Evolutionary conservation across 2,888 invertebrate genomes (phyloP), one percentile per base, ranked within the genome.

Genomic region (Drosophila diplacantha): DNA sequence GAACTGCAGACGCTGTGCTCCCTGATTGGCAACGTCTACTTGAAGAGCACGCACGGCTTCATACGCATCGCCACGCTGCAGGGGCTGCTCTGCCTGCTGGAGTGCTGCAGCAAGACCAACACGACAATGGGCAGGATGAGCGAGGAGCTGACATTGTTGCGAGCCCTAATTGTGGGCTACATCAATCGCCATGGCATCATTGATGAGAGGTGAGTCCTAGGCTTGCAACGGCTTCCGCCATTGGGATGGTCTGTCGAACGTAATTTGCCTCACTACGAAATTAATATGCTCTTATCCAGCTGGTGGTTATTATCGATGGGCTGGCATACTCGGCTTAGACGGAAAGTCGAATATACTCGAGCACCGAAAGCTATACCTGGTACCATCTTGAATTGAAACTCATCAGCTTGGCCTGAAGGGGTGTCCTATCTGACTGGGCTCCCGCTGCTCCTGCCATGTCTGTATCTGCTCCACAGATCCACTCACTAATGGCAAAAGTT

Each of bases 11-110:
- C 85, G 60, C 81, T 89, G 77, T 87, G 86, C 60, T 63, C 85
- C 35, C 79, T 89, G 73, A 86, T 88, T 76, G 85, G 84, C 67
- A 87, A 83, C 75, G 66, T 79, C 61, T 89, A 89, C 76, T 80
- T 89, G 73, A 88, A 87, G 73, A 88, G 88, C 70, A 87, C 87
- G 53, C 89, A 89, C 82, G 77, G 88, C 71, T 89, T 88, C 74
- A 85, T 89, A 75, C 85, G 88, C 55, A 88, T 86, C 73, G 87
- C 89, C 53, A 85, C 88, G 49, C 76, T 89, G 56, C 83, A 85
- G 65, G 89, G 89, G n/a, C 73, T 89, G 67, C 81, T 89, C 57
- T 85, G 87, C 64, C 79, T 89, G 57, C 82, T 89, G 57, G 89
- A 89, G 74, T 86, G 87, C 72, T 87, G 88, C 71, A 84, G 85